Base-by-base conservation (phyloP, 2,113 vertebrate genomes). In the Caretta caretta region DNA sequence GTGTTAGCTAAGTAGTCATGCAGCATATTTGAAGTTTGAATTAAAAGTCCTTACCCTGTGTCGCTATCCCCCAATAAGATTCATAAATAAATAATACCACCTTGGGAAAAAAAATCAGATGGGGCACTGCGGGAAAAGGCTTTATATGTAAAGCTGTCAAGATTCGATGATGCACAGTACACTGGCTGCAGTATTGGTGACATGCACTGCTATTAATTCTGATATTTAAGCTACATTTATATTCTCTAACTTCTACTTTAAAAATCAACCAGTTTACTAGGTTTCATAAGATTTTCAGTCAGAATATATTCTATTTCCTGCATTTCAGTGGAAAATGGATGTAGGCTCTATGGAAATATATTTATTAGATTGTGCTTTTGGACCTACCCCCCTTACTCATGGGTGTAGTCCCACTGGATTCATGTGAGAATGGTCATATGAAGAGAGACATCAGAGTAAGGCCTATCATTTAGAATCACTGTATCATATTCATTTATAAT, bases 1-100 rank as follows among this genome's bases (percentile, higher is more conserved):
- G 46, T 97, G 95, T 96, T 97, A 96, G 92, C 51, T 95, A 93
- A 94, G 86, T 95, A 92, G 94, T 95, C 89, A 90, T 75, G 93
- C 82, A 94, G 57, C n/a, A 83, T 48, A 88, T 82, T 84, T 89
- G 90, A 96, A 95, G 80, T 48, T 91, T 90, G 86, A 97, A 96
- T 96, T 97, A 94, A 96, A 96, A 96, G 88, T 91, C 93, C 57
- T 42, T 94, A 90, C 96, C 62, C 62, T 31, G 29, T 62, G 59
- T 31, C 25, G 78, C 93, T 53, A 20, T 42, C 25, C 84, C 54
- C 62, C 89, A 97, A 95, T 49, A 92, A 87, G 86, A 89, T 92
- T 97, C 80, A 96, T 97, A 96, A 97, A 97, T 96, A 97, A 97
- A 95, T 96, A 91, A 96, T 94, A 65, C 22, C 5, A 83, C 87